Base-by-base conservation (phyloP, 2,113 vertebrate genomes). In the Clarias magur region DNA sequence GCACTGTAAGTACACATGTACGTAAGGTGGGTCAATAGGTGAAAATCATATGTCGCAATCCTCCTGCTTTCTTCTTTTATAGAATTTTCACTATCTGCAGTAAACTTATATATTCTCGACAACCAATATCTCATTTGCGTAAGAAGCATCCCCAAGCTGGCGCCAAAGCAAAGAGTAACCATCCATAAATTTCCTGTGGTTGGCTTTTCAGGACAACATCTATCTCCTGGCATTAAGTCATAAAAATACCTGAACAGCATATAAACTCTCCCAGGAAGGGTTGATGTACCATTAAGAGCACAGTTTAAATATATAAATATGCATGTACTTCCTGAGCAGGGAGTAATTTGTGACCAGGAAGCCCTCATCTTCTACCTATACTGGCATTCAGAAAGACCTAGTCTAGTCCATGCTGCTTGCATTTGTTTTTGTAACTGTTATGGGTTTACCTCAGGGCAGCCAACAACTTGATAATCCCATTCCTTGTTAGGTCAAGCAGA, bases 231-330 rank as follows among this genome's bases (percentile, higher is more conserved):
- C 73, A 72, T 27, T 17, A 42, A 70, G 65, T 30, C 72, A 87
- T 88, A 86, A 92, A 80, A 63, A 90, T 86, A 89, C 53, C 75
- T 82, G 80, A 63, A 23, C 85, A 87, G 84, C 72, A 65, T 85
- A 90, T 82, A 83, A 90, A 87, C 87, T 83, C 81, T 53, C 81
- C 25, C 80, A 88, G 84, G 57, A 83, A 86, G 25, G 88, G 76
- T 78, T 85, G 68, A 89, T 89, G 83, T 87, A 89, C 75, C 85
- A 83, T 67, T 27, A 23, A 75, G 79, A 84, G 73, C 82, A 59
- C 57, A 83, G 81, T 88, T 88, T 91, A 83, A 53, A 53, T 90
- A 91, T 93, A 91, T 88, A 92, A 91, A 92, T 89, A 89, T 86
- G 89, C 82, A 85, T 91, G 82, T 86, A 84, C 81, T 89, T 87